Evolutionary conservation across 2,113 vertebrate species (phyloP).

Genomic region (Chionis minor): DNA sequence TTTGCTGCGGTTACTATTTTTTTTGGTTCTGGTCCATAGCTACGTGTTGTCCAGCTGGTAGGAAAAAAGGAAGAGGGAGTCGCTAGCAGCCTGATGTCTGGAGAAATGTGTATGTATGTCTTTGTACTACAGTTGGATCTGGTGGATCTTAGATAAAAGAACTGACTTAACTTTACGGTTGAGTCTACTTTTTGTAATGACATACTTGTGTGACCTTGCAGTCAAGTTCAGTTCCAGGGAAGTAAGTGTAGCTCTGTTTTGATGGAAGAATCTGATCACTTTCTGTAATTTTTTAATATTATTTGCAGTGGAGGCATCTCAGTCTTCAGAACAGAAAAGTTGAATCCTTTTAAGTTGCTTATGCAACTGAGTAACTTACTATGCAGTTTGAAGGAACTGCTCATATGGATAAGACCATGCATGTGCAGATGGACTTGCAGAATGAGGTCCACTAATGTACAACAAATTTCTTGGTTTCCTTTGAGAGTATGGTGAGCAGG

Average conservation of each 20-base stretch:
- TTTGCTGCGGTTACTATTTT: background rate
- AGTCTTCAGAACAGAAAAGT: background rate
- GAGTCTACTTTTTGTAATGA: background rate
- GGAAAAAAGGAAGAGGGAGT: background rate
- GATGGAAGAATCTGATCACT: background rate
- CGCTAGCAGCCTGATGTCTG: background rate
- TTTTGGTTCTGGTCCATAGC: background rate
- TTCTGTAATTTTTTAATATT: background rate
- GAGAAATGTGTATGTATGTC: background rate
- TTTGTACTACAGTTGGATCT: background rate
- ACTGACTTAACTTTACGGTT: background rate
- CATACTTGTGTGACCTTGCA: background rate
- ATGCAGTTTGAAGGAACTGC: background rate
- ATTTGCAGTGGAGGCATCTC: background rate
- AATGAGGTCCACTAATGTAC: background rate
- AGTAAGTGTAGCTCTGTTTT: background rate
- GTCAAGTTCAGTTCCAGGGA: background rate
- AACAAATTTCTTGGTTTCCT: background rate
- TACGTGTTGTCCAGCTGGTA: background rate
- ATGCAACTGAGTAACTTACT: background rate
- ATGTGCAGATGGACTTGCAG: background rate
- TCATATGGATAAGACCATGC: background rate
- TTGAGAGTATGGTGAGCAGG: background rate
- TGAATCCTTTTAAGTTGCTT: background rate
- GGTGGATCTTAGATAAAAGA: background rate